Evolutionary conservation across 2,113 vertebrate species (phyloP), one percentile per base, ranked within the genome.

Genomic region (Phocoena sinus): DNA sequence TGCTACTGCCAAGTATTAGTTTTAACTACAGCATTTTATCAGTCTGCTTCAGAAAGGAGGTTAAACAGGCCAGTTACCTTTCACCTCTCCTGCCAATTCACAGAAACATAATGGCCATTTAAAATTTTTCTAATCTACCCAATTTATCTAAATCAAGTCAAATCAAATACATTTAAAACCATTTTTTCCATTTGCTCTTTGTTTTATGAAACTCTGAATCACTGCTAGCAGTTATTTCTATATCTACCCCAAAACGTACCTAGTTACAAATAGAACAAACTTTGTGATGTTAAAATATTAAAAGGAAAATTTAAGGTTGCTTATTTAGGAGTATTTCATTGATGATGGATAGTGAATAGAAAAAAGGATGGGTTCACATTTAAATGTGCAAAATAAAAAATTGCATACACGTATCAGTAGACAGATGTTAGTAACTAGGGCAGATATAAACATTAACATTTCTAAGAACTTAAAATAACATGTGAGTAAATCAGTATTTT

Each of bases 141-240:
- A 73, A n/a, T 71, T 91, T 91, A 36, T 56, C 23, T 68, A 94
- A 71, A 80, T 85, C 21, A 90, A 85, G 80, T 88, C 28, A 95
- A 94, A 88, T 92, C 5, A 89, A 76, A 68, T 86, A 50, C 56
- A 82, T 33, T 56, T 73, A 33, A 95, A 95, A 6, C 13, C 21
- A 65, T 73, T 70, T 63, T 62, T 11, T 3, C 6, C 23, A 63
- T 38, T 77, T 15, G 2, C 8, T 85, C 26, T 81, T 8, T 36
- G 38, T 91, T 80, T 83, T 74, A 63, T 36, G 6, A 92, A 91
- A 89, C 20, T 1, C 17, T 36, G 12, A 73, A 50, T 96, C 7
- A 82, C 33, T 13, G 11, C 13, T 15, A 71, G 15, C 31, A 73
- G 18, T 33, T 81, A 50, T 63, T 94, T 85, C 33, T 85, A 28